These are phyloP conservation scores for Mus spicilegus DNA, from an alignment of 2,113 vertebrate species.

Conservation along the genomic window DNA sequence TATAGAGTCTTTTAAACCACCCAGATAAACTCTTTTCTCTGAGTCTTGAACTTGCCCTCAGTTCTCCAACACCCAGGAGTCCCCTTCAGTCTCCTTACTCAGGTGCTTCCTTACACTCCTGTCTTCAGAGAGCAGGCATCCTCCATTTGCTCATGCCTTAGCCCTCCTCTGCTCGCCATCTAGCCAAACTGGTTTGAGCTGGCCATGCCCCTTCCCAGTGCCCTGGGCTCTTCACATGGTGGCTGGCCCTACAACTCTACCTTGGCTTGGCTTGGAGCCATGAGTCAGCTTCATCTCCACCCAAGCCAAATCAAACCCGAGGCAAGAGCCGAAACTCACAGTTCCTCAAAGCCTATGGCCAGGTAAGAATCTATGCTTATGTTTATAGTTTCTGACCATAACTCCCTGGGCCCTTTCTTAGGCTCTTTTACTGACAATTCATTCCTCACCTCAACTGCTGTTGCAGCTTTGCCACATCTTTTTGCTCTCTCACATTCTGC, in stretches of 20 bases:
- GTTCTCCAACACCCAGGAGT: background rate
- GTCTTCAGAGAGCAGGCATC: conserved; percentile 48
- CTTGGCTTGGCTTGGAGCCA: conserved; percentile 72
- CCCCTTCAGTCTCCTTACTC: conserved; percentile 11
- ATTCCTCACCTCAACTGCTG: background rate
- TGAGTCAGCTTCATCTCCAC: conserved; percentile 76
- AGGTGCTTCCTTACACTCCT: conserved; percentile 64
- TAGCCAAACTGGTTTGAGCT: conserved; percentile 81
- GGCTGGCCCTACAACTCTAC: conserved; percentile 62
- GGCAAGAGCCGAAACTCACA: conserved; percentile 75
- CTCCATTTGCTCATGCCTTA: conserved; percentile 50
- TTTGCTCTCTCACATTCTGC: background rate
- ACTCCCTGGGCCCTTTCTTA: background rate
- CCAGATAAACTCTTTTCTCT: background rate
- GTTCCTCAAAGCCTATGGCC: conserved; percentile 64
- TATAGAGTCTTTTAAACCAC: background rate
- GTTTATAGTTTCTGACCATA: background rate
- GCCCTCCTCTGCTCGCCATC: conserved; percentile 52
- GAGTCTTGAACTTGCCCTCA: conserved; percentile 2
- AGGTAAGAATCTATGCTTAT: conserved; percentile 75
- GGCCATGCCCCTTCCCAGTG: conserved; percentile 69
- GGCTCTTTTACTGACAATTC: background rate
- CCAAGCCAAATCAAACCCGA: conserved; percentile 77
- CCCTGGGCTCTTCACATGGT: conserved; percentile 64
- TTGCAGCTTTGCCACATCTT: background rate